Evolutionary conservation across 2,888 invertebrate genomes (phyloP), one percentile per base, ranked within the genome.

Genomic region (Spicauda simplicius): DNA sequence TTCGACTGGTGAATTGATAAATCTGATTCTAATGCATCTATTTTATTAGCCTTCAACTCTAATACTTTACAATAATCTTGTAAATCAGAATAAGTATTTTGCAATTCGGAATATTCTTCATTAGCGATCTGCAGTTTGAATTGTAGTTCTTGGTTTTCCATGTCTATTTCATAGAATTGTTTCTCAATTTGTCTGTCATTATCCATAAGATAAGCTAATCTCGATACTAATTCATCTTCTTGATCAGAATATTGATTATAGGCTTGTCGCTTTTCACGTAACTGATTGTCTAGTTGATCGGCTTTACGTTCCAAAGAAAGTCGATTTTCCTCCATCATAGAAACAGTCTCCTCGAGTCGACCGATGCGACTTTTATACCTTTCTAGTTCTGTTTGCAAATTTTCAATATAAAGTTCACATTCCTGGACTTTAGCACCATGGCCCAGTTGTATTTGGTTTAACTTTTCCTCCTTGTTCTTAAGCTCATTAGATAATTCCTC

Each of bases 381-480:
- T 2, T 83, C 87, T 60, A 96, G 92, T 77, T 97, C 96, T 33
- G 92, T 85, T 82, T 97, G 96, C 68, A 97, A 87, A 50, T 94
- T 95, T 83, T 97, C 97, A 65, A 97, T 95, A 71, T 95, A 96
- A 58, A 96, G 92, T 79, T 96, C 96, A 70, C 96, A 92, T 82
- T 97, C 97, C 80, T 96, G 96, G 12, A 97, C 83, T 85, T 97
- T 97, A 1, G 96, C 95, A 70, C 96, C 94, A 62, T 94, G 88
- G 4, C 94, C 94, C 79, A 84, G 89, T 72, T 86, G 85, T 53
- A 86, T 79, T 79, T 90, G 93, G 71, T 77, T 85, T 67, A 89
- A 80, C 73, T 84, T 84, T 77, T 87, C 83, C 70, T 87, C 86
- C 45, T 86, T 75, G 66, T 80, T 74, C 72, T 88, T 87, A 56